Base-by-base conservation (phyloP, 2,888 invertebrate species). In the Zootermopsis nevadensis region DNA sequence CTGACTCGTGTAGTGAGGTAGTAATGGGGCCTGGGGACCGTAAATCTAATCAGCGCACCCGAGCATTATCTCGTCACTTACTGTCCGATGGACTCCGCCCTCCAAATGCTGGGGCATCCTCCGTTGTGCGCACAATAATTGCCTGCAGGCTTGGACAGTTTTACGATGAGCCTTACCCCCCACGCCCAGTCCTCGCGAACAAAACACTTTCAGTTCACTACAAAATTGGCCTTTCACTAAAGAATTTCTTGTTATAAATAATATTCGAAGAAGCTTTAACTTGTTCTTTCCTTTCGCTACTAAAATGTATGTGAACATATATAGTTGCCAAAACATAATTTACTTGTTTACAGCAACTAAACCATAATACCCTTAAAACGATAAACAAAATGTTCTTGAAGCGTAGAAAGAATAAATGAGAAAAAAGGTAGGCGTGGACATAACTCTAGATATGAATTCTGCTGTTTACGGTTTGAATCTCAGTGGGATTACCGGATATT, bases 41-140 rank as follows among this genome's bases (percentile, higher is more conserved):
- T 82, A 48, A 77, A 82, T 77, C 82, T 82, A 77, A 82, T 82
- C 82, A 82, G 66, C 66, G 67, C 48, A 77, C 77, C 77, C 82
- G 60, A 22, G 22, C 15, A 82, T 82, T 82, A 82, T 66, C 82
- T 31, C 77, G 77, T 82, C 82, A 67, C 82, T 82, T 82, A 82
- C 82, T 30, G 77, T 74, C 82, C 35, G 77, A 22, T 33, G 38
- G 38, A n/a, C 42, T 38, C 38, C 81, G 81, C 81, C 81, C 72
- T 35, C 81, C 15, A 48, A 19, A 48, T 19, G 19, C 48, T 19
- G 19, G n/a, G 48, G 48, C 19, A 19, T 48, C 19, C 19, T 48
- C 48, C 48, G 15, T 15, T 48, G 48, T 48, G 48, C 48, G 48
- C 38, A 48, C 48, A 48, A 15, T 48, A 48, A 1, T 48, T 48